Base-by-base conservation (phyloP, 2,797 vertebrate species). In the Rhabdomys pumilio region DNA sequence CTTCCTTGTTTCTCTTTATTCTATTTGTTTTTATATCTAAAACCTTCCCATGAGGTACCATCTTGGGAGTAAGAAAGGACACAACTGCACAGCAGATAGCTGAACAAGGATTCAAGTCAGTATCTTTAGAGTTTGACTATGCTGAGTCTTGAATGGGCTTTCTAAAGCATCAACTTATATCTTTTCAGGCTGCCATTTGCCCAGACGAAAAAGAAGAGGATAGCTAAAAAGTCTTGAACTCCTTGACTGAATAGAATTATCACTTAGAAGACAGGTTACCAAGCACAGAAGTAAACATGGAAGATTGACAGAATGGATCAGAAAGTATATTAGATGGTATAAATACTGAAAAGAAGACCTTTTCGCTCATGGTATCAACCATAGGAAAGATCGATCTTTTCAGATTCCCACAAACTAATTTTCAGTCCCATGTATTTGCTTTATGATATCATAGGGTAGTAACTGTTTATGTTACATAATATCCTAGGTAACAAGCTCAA, bases 381-480 rank as follows among this genome's bases (percentile, higher is more conserved):
- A 75, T 24, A 19, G n/a, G 53, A 55, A 79, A 72, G 38, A 80
- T 9, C 0, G 4, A 34, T 26, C 1, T 73, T 63, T 81, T 85
- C 61, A 90, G 13, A 72, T 83, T 59, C 57, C 53, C 9, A 67
- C 6, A 86, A 38, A 87, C n/a, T 59, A 81, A 85, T 61, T n/a
- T 19, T 93, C 15, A 91, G 31, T 14, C 73, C 44, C 44, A 67
- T 44, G n/a, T n/a, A 50, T 85, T 65, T 65, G 29, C 10, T 77
- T 73, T 80, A 69, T 63, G 41, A 80, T 59, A 80, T 38, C 72
- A 84, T 13, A 80, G n/a, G 73, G n/a, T 10, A 91, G 89, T 57
- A 80, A 93, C 31, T 91, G 34, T 31, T 80, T 69, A 69, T 12
- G 31, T 55, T 95, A 69, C 24, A 91, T 67, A 95, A 92, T 55